Base-by-base conservation (phyloP, 2,113 vertebrate genomes). In the Rhodinocichla rosea region DNA sequence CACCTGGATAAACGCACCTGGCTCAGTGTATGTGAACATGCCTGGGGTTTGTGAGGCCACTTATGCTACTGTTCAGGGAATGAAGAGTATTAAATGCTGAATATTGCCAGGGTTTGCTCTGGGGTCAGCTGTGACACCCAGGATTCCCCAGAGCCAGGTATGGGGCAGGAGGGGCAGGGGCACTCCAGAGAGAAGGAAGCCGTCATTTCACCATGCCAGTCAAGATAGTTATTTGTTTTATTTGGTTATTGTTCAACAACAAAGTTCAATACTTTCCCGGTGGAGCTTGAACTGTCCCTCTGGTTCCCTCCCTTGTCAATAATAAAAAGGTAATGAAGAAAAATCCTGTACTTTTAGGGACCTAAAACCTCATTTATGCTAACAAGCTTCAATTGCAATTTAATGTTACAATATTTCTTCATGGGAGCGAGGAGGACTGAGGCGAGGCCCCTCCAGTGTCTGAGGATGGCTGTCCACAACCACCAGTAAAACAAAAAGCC, bases 271-370 rank as follows among this genome's bases (percentile, higher is more conserved):
- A 96, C 89, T 90, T 97, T 97, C 95, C 90, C 95, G 96, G 91
- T 90, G 92, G 96, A 96, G 92, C 94, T 89, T 94, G 93, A 97
- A 94, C 81, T 82, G 78, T 78, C 94, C 96, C 79, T 94, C 94
- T 65, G 77, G 21, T 96, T 97, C 95, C 95, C 92, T 96, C 76
- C 94, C 96, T 98, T 89, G 28, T 97, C 95, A 80, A 92, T 95
- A 98, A 97, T 97, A 98, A 98, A 98, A 98, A 98, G 97, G 95
- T 94, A 96, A 98, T 95, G 97, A 97, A 97, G 97, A 96, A 97
- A 97, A 98, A 97, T 97, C 97, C 97, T 96, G 92, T 92, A 96
- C 85, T 97, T 96, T 92, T 44, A 96, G 95, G 97, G 91, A 96
- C 97, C 96, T 97, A 97, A 94, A 95, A 92, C 91, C 96, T 97